phyloP scores from a whole-genome alignment of 2,888 invertebrate genomes.

The Hecatera dysodea region DNA sequence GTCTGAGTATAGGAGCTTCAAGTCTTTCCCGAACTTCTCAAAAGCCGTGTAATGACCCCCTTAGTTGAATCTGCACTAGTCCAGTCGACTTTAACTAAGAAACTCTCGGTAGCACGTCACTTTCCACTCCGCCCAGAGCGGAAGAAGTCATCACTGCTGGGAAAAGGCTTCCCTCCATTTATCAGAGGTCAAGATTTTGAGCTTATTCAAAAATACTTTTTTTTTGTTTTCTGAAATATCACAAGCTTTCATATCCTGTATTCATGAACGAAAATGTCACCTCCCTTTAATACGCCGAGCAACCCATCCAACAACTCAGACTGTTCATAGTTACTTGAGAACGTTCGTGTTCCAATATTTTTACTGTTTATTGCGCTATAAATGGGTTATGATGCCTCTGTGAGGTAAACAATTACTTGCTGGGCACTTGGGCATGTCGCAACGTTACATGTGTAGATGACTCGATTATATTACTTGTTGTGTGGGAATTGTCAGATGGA shows the following conservation, averaged over 20 bases:
- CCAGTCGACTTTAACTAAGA: not conserved
- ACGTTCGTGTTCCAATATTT: constrained; percentile 24
- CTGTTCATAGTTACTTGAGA: constrained; percentile 15
- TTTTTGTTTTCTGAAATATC: too few species aligned
- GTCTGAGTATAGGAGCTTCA: not conserved
- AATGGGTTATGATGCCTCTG: constrained; percentile 33
- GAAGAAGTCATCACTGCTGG: too few species aligned
- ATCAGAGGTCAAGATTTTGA: too few species aligned
- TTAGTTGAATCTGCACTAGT: not conserved
- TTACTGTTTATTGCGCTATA: constrained; percentile 17
- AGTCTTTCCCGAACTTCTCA: not conserved
- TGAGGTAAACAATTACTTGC: constrained; percentile 43
- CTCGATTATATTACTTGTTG: constrained; percentile 12
- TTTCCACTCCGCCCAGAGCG: too few species aligned
- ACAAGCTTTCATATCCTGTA: not conserved
- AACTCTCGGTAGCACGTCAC: not conserved
- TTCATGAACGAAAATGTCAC: not conserved
- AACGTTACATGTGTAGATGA: constrained; percentile 20
- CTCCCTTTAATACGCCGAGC: not conserved
- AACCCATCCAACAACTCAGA: not conserved
- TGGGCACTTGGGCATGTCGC: constrained; percentile 9
- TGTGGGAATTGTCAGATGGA: constrained; percentile 22
- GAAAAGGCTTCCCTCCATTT: too few species aligned
- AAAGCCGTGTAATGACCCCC: not conserved
- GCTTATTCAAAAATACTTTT: not conserved